These are phyloP conservation scores for Callinectes sapidus DNA, from an alignment of 2,888 invertebrate species.

Conservation along the genomic window DNA sequence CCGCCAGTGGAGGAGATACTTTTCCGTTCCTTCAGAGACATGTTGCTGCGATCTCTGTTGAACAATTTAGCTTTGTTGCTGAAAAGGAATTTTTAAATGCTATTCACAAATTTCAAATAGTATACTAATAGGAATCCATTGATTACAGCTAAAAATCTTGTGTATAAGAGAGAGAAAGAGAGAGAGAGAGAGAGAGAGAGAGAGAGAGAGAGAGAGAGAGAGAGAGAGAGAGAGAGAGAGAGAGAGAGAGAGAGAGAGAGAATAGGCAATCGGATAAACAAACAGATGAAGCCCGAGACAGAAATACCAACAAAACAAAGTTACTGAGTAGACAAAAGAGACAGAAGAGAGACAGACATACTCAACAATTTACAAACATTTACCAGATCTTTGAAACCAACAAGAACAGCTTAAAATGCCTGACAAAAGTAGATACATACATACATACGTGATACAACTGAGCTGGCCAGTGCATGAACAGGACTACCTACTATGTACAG, in stretches of 20 bases:
- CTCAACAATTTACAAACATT: neutral
- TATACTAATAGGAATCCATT: slow-evolving; percentile 1
- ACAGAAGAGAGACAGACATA: neutral
- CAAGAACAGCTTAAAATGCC: neutral
- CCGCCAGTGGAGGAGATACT: slow-evolving; percentile 75
- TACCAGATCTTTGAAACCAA: neutral
- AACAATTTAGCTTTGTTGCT: slow-evolving; percentile 70
- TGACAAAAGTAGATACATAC: neutral
- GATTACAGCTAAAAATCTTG: neutral
- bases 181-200: slow-evolving; percentile 18
- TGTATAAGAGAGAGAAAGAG: neutral
- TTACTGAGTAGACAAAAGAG: neutral
- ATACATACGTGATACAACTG: neutral
- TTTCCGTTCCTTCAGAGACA: slow-evolving; percentile 68
- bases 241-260: neutral
- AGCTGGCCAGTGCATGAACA: neutral
- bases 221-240: slow-evolving; percentile 1
- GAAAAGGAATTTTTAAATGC: slow-evolving; percentile 49
- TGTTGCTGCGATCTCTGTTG: slow-evolving; percentile 68
- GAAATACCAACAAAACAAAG: neutral
- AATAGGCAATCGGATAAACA: neutral
- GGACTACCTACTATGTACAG: neutral
- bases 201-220: slow-evolving; percentile 20
- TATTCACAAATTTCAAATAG: slow-evolving; percentile 12
- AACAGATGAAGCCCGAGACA: neutral